Percentiles rank a stretch among this genome's conserved stretches.
Evolutionary conservation across 35 echinoderm and acorn worm species (phyloP).

Genomic region (Nesometra sesokonis): DNA sequence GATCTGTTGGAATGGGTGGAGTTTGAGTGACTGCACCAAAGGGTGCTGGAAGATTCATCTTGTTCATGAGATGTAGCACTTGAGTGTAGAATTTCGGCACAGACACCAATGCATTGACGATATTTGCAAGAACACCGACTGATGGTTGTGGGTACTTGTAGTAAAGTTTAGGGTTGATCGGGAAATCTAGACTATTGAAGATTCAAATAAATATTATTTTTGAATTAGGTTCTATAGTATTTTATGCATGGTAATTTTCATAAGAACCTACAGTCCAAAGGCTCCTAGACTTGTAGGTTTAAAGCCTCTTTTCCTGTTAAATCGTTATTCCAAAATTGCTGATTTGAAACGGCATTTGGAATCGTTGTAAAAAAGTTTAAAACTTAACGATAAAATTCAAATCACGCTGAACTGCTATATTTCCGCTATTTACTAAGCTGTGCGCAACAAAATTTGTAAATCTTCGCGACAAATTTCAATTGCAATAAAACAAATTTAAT

Average conservation of each 20-base stretch:
- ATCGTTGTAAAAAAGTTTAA: too few relatives aligned
- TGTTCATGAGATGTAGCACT: conserved; percentile 90
- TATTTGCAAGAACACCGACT: conserved; percentile 61
- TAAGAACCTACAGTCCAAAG: too few relatives aligned
- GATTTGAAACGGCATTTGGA: too few relatives aligned
- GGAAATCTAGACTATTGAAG: conserved; percentile 36
- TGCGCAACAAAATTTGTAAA: too few relatives aligned
- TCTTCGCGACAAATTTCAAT: neutral
- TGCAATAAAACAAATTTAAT: too few relatives aligned
- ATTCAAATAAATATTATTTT: neutral
- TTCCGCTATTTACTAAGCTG: neutral
- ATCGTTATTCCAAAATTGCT: too few relatives aligned
- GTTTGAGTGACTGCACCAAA: conserved; percentile 61
- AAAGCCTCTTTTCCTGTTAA: neutral
- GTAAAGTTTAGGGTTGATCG: conserved; percentile 56
- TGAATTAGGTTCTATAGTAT: too few relatives aligned
- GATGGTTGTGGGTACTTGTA: conserved; percentile 77
- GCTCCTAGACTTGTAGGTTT: too few relatives aligned
- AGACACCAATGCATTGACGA: conserved; percentile 63
- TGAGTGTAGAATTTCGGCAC: conserved; percentile 83
- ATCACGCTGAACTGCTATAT: too few relatives aligned
- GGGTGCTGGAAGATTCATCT: conserved; percentile 89
- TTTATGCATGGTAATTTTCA: too few relatives aligned
- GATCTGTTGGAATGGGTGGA: conserved; percentile 38
- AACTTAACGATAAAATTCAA: too few relatives aligned